Base-by-base conservation (phyloP, 2,113 vertebrate species). In the Beaufortia kweichowensis region DNA sequence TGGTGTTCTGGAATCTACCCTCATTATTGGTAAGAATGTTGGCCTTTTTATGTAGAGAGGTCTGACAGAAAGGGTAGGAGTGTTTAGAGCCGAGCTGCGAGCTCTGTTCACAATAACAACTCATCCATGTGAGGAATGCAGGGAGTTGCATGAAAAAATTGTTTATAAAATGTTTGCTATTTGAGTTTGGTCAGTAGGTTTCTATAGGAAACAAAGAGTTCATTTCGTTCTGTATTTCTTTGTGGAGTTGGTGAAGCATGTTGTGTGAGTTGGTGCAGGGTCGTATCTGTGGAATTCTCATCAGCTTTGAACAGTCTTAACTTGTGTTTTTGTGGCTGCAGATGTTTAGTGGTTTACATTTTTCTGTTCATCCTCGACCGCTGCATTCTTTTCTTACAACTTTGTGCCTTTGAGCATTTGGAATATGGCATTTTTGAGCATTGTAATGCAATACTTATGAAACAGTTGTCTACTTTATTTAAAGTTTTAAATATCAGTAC, bases 181-280 rank as follows among this genome's bases (percentile, higher is more conserved):
- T 64, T 74, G 76, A 56, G 50, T 74, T 83, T 70, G 57, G 69
- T 39, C 33, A 68, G 79, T 29, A 2, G 71, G 72, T 85, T 87
- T 87, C 84, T 84, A 81, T 61, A 65, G 76, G 6, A 84, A 84
- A 89, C 83, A 85, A 88, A 86, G 84, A 81, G 84, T 84, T 86
- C 87, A 82, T 87, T 77, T 83, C 1, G 12, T 83, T 84, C 65
- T 26, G 57, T 82, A 66, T 75, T 43, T 35, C 39, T 10, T 60
- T 55, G 56, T 74, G 59, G 79, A 76, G 79, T 89, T 85, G 75
- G 65, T 73, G 73, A 41, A 69, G 84, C 65, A 8, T 75, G 64
- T 75, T 81, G 67, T 74, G 76, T 82, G 82, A 63, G 53, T 87
- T 82, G 57, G 24, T 31, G 75, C 71, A 53, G 87, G 86, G 57